Conservation (phyloP, 2,797 vertebrate genomes). For the Eleutherodactylus coqui region DNA sequence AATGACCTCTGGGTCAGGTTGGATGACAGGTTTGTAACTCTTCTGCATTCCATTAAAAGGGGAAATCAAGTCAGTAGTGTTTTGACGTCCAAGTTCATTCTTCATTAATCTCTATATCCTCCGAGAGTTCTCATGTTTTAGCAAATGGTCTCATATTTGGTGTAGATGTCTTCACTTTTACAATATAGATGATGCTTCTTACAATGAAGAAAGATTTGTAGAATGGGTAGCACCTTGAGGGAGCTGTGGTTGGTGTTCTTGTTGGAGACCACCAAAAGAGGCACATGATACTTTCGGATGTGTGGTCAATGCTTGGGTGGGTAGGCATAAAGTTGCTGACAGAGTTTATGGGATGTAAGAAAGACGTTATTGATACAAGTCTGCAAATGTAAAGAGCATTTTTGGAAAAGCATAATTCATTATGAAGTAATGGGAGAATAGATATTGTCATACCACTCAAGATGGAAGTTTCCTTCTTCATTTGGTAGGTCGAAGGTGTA, state of each 20-base stretch:
- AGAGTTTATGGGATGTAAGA: not conserved
- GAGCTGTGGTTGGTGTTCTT: not conserved
- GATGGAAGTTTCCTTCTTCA: not conserved
- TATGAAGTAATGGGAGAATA: not conserved
- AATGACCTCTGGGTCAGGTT: conserved; percentile 98
- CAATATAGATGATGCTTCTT: not conserved
- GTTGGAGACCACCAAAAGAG: not conserved
- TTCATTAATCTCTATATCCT: not conserved
- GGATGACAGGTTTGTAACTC: conserved; percentile 86
- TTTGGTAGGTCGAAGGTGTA: not conserved
- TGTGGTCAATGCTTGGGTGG: not conserved
- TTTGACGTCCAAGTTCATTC: not conserved
- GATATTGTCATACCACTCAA: not conserved
- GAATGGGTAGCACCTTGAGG: not conserved
- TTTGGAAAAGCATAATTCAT: not conserved
- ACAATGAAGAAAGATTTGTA: not conserved
- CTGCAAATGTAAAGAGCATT: not conserved
- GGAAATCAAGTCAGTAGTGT: not conserved
- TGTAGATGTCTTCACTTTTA: not conserved
- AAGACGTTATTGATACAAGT: not conserved
- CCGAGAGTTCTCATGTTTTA: not conserved
- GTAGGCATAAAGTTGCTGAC: not conserved
- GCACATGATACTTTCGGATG: not conserved
- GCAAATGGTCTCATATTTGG: not conserved
- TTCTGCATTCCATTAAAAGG: not conserved